Evolutionary conservation across 2,797 vertebrate genomes (phyloP).

Genomic region (Calcarius lapponicus): DNA sequence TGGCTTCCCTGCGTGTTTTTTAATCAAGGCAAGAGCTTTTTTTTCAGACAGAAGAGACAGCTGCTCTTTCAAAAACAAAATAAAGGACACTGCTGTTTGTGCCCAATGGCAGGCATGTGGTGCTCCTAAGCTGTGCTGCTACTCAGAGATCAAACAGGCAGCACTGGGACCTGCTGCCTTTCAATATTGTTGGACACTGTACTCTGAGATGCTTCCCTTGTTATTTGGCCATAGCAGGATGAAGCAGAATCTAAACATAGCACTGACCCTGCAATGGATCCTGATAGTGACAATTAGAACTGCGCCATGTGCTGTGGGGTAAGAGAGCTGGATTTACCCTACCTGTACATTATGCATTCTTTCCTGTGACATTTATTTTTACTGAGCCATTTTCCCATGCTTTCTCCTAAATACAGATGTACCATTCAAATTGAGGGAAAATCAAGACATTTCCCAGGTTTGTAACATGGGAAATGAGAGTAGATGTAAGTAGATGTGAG

Average conservation of each 20-base stretch:
- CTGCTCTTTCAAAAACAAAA: background rate
- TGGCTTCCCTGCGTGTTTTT: background rate
- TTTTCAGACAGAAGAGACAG: background rate
- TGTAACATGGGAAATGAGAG: background rate
- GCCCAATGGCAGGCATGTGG: accelerated
- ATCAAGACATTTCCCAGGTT: background rate
- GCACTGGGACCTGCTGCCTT: background rate
- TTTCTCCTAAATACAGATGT: background rate
- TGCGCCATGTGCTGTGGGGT: background rate
- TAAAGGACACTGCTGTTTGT: background rate
- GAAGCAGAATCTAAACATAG: background rate
- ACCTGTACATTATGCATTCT: background rate
- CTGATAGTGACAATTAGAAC: background rate
- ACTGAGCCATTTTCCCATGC: background rate
- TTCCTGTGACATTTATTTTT: background rate
- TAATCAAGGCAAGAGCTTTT: background rate
- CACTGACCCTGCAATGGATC: background rate
- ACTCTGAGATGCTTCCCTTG: background rate
- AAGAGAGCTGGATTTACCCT: background rate
- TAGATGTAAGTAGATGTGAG: background rate
- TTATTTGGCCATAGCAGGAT: background rate
- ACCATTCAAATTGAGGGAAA: background rate
- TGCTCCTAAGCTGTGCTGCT: background rate
- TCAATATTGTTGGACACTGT: background rate
- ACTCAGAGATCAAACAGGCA: background rate